Evolutionary conservation across 2,888 invertebrate genomes (phyloP), one percentile per base, ranked within the genome.

Genomic region (Archaeoteleia sp.): DNA sequence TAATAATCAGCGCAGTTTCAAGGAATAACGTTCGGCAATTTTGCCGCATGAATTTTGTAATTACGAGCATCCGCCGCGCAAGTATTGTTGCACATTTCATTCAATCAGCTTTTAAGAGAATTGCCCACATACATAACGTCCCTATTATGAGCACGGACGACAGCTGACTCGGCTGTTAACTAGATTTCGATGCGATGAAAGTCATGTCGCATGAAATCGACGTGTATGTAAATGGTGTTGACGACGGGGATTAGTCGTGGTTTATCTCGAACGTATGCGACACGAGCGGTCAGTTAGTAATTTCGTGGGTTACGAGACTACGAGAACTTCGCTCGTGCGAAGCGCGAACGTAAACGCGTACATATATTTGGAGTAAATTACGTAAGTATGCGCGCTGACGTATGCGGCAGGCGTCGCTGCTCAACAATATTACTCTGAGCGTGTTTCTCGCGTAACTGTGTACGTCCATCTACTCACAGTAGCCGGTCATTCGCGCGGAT

Each of bases 181-280:
- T 58, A 58, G 63, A 65, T 68, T 68, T 60, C 55, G 55, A 68
- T 40, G 68, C 63, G 63, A 63, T 62, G 63, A 68, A 68, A 63
- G 63, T 68, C 68, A 68, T 60, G 68, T 68, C 63, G 58, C 60
- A 68, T 68, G 68, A 68, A 68, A 67, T 67, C 67, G 67, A 62
- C 67, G 58, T 48, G 57, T 62, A 67, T 58, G 67, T 62, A 67
- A 67, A 68, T 63, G 58, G 63, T 63, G 63, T 60, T 55, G 67
- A 62, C 62, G 53, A 62, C 40, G 35, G 43, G 63, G 63, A 68
- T 68, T 68, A 68, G 68, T 68, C 63, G 63, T 68, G 68, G 68
- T 68, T 68, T 68, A 68, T 68, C 54, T 60, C 43, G 49, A 63
- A 55, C 37, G 67, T 54, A 45, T 53, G 53, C 58, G 58, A 62